Percentiles rank a stretch among this genome's conserved stretches.
Evolutionary conservation across 2,888 invertebrate species (phyloP).

Genomic region (Nomada fucata): DNA sequence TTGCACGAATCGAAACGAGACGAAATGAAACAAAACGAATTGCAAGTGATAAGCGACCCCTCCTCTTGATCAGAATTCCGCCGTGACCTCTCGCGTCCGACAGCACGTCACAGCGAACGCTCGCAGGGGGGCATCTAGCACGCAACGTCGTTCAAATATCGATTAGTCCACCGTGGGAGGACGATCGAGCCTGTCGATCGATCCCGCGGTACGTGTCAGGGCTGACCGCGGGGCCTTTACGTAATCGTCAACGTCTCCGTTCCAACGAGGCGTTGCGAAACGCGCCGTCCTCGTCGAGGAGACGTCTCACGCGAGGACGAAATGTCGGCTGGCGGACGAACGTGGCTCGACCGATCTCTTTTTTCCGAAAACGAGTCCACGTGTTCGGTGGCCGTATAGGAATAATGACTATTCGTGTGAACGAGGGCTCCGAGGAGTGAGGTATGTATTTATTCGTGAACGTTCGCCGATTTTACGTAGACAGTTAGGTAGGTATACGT

Average conservation of each 20-base stretch:
- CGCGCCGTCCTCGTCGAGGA: slow-evolving; percentile 32
- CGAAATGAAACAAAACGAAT: background rate
- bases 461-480: too few relatives aligned
- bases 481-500: too few relatives aligned
- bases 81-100: background rate
- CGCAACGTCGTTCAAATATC: slow-evolving; percentile 37
- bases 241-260: slow-evolving; percentile 58
- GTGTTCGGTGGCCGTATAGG: too few relatives aligned
- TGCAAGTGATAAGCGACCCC: too few relatives aligned
- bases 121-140: background rate
- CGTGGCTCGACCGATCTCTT: slow-evolving; percentile 14
- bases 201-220: slow-evolving; percentile 59
- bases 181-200: slow-evolving; percentile 57
- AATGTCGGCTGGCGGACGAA: slow-evolving; percentile 47
- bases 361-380: background rate
- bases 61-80: background rate
- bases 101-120: background rate
- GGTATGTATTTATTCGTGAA: too few relatives aligned
- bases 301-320: slow-evolving; percentile 47
- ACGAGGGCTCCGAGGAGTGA: too few relatives aligned
- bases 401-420: too few relatives aligned
- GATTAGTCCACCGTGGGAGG: slow-evolving; percentile 47
- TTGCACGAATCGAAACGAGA: background rate
- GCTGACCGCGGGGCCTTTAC: slow-evolving; percentile 60
- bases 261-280: slow-evolving; percentile 59